Base-by-base conservation (phyloP, 2,888 invertebrate genomes). In the Thera britannica region DNA sequence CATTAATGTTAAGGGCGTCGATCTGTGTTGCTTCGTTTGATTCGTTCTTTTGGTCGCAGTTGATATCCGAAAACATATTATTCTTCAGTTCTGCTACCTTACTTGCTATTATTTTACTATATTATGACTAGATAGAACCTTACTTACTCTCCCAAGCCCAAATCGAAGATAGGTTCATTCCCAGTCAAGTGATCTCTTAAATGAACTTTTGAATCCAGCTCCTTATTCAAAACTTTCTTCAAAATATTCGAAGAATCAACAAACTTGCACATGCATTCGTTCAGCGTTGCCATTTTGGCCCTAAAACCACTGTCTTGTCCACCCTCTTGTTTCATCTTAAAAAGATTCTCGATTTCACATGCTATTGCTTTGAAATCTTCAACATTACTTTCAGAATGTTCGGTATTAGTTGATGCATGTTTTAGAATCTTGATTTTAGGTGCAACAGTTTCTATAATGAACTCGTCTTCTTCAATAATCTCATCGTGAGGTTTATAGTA, bases 211-310 rank as follows among this genome's bases (percentile, higher is more conserved):
- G 84, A 78, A 70, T 86, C 87, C 52, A 84, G 82, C 71, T 89
- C 88, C 49, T 89, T 90, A 0, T 81, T 83, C 67, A 92, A 52
- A 3, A 87, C 90, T 69, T 84, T 88, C 72, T 90, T 93, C 65
- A 93, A 65, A 0, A 85, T 84, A 55, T 91, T 91, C 0, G 92
- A 88, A 0, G 93, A 92, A 56, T 90, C 86, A 0, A 88, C 88
- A 65, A 91, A 91, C 72, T 89, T 90, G 71, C 88, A 89, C 93
- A 93, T 93, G 12, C 82, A 91, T 6, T 91, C 88, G 36, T 89
- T 90, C 1, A 93, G 49, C 0, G 83, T 84, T 66, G 89, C 83
- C 89, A 93, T 92, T 72, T 92, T 93, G 0, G 71, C 66, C 55
- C 90, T 41, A 12, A 92, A 75, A 11, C 85, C 79, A 12, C 83